Evolutionary conservation across 2,888 invertebrate genomes (phyloP), one percentile per base, ranked within the genome.

Genomic region (Drosophila histrio): DNA sequence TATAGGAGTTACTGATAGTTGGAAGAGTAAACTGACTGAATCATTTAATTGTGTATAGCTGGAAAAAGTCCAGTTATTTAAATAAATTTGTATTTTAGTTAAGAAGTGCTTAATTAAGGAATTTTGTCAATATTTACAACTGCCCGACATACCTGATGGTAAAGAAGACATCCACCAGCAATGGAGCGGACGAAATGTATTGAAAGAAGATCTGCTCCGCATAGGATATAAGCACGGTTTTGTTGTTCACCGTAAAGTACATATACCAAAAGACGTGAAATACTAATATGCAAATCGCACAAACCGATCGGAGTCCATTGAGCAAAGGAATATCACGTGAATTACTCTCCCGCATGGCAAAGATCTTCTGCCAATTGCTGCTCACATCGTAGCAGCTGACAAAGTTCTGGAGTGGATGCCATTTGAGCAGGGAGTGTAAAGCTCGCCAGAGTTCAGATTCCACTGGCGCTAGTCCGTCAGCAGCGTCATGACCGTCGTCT

Each of bases 181-280:
- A 62, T 1, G 92, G 91, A 2, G 91, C 91, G 3, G 91, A 89
- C 8, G 91, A 89, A 0, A 92, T 83, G 39, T 91, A 91, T 64
- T 91, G 92, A 36, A 89, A 92, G 61, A 89, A 88, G 1, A 82
- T 30, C 58, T 89, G 79, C 59, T 92, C 92, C 0, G 87, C 91
- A 61, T 90, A 89, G 0, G 91, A 89, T 2, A 92, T 77, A 9
- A 92, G 69, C 50, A 89, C 89, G 0, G 90, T 83, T 65, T 91
- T 91, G 77, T 92, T 92, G 60, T 91, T 87, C 1, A 92, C 90
- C 0, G 91, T 91, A 13, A 90, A 92, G 69, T 91, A 92, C 90
- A 91, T 91, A 65, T 85, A 92, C 92, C 92, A 92, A 13, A 89
- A 63, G 8, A 92, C 89, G 73, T 92, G 92, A 47, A 92, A 92